Percentiles rank a stretch among this genome's conserved stretches.
Conservation (phyloP, 2,797 vertebrate genomes). For the Thunnus albacares region DNA sequence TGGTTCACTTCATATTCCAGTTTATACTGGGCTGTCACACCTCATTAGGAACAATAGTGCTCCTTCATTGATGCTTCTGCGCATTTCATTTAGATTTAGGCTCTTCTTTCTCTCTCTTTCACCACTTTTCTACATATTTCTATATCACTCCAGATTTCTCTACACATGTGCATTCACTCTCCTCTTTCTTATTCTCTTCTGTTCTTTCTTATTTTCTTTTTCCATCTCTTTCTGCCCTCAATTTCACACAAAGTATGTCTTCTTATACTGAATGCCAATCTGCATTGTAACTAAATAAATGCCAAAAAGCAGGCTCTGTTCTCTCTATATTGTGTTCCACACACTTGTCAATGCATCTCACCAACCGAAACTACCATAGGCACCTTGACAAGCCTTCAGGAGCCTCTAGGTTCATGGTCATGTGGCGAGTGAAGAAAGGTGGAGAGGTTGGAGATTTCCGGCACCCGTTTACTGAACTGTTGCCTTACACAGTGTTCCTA, state of each 20-base stretch:
- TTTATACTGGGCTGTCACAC: constrained; percentile 80
- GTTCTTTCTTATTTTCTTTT: constrained; percentile 18
- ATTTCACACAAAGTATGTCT: constrained; percentile 37
- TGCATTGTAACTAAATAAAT: constrained; percentile 20
- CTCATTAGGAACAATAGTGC: constrained; percentile 75
- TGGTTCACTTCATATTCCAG: constrained; percentile 83
- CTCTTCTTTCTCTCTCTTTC: constrained; percentile 43
- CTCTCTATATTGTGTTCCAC: background rate
- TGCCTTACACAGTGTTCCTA: constrained; percentile 71
- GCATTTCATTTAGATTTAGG: constrained; percentile 54
- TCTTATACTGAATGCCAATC: constrained; percentile 27
- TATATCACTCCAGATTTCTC: constrained; percentile 12
- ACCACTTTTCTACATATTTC: constrained; percentile 49
- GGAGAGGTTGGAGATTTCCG: constrained; percentile 64
- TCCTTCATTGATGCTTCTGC: constrained; percentile 71
- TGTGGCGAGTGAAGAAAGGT: constrained; percentile 37
- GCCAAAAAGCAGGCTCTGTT: constrained; percentile 6
- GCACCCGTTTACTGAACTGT: constrained; percentile 55
- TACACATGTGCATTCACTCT: background rate
- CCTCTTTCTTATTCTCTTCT: constrained; percentile 33
- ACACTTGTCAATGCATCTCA: background rate
- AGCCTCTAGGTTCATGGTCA: constrained; percentile 20
- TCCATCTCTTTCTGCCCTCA: constrained; percentile 6
- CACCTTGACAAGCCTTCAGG: constrained; percentile 10
- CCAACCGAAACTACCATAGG: constrained; percentile 15